Base-by-base conservation (phyloP, 2,113 vertebrate species). In the Lepisosteus osseus region DNA sequence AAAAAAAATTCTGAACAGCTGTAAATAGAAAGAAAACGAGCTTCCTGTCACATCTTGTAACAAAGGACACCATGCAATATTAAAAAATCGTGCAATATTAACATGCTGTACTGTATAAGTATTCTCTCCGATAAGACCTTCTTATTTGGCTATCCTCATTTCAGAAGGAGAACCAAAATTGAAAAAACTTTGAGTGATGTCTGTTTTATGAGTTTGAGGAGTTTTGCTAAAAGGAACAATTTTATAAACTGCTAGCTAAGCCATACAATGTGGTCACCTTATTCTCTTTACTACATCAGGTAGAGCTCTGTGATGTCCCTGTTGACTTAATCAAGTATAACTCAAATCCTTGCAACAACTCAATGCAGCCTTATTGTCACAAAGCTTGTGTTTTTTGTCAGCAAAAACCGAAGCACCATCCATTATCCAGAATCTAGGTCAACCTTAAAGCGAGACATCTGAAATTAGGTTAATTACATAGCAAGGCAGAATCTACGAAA, bases 321-420 rank as follows among this genome's bases (percentile, higher is more conserved):
- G 54, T 7, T 72, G 63, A 54, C 70, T 72, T 71, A 51, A 66
- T 72, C 65, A 55, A 72, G 62, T 72, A 40, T 8, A 42, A 72
- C 41, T 44, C 51, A 63, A 64, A 59, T 71, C 61, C 40, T 41
- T 64, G 61, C 41, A 65, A 72, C n/a, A 54, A 29, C 29, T 29
- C 29, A 29, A 29, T 29, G 29, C 29, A 29, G 2, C 29, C 29
- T 54, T 45, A 67, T 68, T 55, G 51, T 68, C 41, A 47, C 17
- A 45, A 54, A 54, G 66, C 47, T 17, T 12, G 15, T 41, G 15
- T 29, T 29, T 29, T 29, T 29, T 17, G 66, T 17, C 45, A 55
- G 41, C 59, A n/a, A 67, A 7, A 72, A 41, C 13, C 6, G 45
- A 42, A 45, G 64, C 7, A 51, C 56, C 15, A 6, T 1, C 63